Percentiles rank a stretch among this genome's conserved stretches.
Evolutionary conservation across 2,888 invertebrate species (phyloP).

Genomic region (Torymus tubicola): DNA sequence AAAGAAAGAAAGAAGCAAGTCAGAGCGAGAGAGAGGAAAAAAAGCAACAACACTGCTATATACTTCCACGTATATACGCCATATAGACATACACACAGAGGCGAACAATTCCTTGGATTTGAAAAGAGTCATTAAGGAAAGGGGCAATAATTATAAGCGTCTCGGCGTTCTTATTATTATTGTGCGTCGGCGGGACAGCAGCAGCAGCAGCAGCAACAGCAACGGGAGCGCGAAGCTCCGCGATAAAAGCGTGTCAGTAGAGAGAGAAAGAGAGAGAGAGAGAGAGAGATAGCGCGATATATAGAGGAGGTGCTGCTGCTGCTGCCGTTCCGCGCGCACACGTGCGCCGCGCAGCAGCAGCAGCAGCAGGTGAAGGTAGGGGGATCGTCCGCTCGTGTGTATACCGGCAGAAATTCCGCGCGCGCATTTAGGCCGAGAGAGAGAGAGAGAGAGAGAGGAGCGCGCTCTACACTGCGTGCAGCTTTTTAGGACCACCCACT

Average conservation of each 20-base stretch:
- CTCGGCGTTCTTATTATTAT: slow-evolving; percentile 9
- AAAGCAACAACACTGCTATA: too few species aligned
- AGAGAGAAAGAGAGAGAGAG: slow-evolving; percentile 5
- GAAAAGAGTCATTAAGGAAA: slow-evolving; percentile 5
- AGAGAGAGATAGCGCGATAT: background rate
- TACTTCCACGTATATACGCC: too few species aligned
- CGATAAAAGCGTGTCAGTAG: background rate
- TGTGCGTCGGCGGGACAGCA: background rate
- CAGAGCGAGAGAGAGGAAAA: too few species aligned
- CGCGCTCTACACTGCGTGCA: slow-evolving; percentile 67
- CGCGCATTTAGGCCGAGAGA: slow-evolving; percentile 71
- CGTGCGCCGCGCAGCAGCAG: slow-evolving; percentile 48
- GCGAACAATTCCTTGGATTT: background rate
- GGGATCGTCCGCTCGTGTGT: slow-evolving; percentile 62
- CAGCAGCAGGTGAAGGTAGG: slow-evolving; percentile 56
- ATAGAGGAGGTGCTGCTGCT: background rate
- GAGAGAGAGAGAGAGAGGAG: slow-evolving; percentile 55
- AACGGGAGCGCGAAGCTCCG: slow-evolving; percentile 12
- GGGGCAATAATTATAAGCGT: slow-evolving; percentile 4
- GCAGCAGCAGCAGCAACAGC: background rate
- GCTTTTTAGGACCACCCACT: slow-evolving; percentile 72
- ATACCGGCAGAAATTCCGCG: slow-evolving; percentile 66
- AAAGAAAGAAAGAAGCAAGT: too few species aligned
- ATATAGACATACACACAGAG: too few species aligned
- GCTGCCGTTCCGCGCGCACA: too few species aligned